Conservation (phyloP, 2,113 vertebrate genomes). For the Myiozetetes cayanensis region DNA sequence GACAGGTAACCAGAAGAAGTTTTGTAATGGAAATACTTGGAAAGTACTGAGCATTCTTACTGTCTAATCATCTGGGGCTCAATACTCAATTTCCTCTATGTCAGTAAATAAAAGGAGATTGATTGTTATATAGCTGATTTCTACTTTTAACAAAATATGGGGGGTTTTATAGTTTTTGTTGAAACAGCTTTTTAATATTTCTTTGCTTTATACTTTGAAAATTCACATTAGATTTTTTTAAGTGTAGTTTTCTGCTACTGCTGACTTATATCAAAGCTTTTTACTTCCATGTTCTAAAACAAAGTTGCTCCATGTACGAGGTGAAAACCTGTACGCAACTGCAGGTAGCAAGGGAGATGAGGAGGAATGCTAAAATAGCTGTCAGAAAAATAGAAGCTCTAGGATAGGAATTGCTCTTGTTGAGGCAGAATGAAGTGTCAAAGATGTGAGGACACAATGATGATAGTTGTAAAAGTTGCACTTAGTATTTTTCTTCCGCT, state of each 20-base stretch:
- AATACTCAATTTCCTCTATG: background rate
- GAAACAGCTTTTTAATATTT: background rate
- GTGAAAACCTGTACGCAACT: background rate
- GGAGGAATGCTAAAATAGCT: background rate
- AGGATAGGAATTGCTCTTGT: background rate
- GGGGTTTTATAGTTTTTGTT: background rate
- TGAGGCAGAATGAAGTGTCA: background rate
- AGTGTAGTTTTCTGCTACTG: background rate
- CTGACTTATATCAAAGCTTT: background rate
- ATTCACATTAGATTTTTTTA: background rate
- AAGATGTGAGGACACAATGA: background rate
- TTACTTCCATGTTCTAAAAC: background rate
- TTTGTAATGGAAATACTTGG: background rate
- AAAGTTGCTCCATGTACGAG: background rate
- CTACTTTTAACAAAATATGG: background rate
- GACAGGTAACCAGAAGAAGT: background rate
- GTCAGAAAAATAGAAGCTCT: background rate
- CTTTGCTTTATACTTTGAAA: background rate
- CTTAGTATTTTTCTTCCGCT: background rate
- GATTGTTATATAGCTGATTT: background rate
- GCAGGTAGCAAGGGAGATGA: background rate
- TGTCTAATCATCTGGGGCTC: background rate
- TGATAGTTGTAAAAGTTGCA: background rate
- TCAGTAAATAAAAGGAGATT: background rate
- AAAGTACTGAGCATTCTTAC: background rate